Conservation (phyloP, 2,888 invertebrate species). For the Leucophenga montana region DNA sequence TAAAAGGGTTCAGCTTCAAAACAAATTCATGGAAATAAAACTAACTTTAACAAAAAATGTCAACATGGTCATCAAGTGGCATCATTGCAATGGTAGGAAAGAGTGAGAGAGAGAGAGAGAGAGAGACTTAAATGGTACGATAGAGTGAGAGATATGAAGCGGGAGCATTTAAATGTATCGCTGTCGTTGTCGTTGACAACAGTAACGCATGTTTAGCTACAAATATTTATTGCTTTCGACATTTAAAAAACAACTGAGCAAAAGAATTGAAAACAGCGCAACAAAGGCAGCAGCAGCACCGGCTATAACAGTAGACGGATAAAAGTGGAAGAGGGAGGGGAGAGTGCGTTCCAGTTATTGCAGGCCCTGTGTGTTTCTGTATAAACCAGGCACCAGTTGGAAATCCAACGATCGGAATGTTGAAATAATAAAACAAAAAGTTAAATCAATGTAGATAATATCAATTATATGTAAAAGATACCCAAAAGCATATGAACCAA, state of each 20-base stretch:
- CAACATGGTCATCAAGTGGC: constrained; percentile 63
- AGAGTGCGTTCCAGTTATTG: neutral
- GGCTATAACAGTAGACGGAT: constrained; percentile 30
- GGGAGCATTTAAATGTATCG: too few species aligned
- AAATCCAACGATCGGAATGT: constrained; percentile 37
- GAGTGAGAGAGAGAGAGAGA: too few species aligned
- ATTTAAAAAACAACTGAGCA: constrained; percentile 26
- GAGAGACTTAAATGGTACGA: too few species aligned
- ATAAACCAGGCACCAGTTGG: neutral
- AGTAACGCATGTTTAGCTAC: constrained; percentile 38
- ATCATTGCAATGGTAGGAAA: neutral
- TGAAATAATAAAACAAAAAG: constrained; percentile 38
- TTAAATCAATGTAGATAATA: constrained; percentile 65
- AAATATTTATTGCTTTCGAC: constrained; percentile 57
- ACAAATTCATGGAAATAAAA: constrained; percentile 44
- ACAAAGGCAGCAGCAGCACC: constrained; percentile 7
- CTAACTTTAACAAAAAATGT: constrained; percentile 45
- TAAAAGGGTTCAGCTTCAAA: constrained; percentile 46
- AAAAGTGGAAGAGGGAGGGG: neutral
- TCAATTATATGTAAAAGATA: constrained; percentile 68
- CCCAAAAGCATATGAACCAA: constrained; percentile 29
- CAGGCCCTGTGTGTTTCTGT: neutral
- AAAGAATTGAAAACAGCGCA: neutral
- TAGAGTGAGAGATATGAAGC: too few species aligned
- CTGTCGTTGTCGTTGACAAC: neutral